Base-by-base conservation (phyloP, 2,888 invertebrate genomes). In the Phania funesta region DNA sequence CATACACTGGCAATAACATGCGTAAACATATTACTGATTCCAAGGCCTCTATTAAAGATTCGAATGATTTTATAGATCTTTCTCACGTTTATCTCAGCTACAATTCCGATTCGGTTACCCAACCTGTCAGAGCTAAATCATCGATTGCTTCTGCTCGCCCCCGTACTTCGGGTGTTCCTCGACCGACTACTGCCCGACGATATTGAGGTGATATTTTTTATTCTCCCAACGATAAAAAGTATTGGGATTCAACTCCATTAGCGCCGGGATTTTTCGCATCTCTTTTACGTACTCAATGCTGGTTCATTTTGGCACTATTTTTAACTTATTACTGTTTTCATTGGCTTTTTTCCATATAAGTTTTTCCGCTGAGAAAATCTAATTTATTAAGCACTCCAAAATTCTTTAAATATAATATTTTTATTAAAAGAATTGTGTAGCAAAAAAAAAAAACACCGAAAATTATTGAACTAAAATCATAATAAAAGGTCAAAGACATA, bases 1-100 rank as follows among this genome's bases (percentile, higher is more conserved):
- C 99, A 0, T 99, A 99, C 91, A 98, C 99, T 7, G 99, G 99
- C 0, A 99, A 99, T 92, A 99, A 99, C 90, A 99, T 99, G 98
- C 93, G 95, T 78, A 96, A 96, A 89, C 93, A 93, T 86, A 91
- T 92, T 46, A 86, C 89, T 20, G 90, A 91, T 41, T 86, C 91
- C 70, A 90, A 90, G 80, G 86, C 88, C 13, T 88, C 87, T 60
- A 86, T 87, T 24, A 91, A 91, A 85, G 91, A 92, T 92, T 91
- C 92, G 67, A 75, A 73, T 41, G 92, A 92, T 11, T 93, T 93
- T 71, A 92, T 94, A 3, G 94, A 95, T 87, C 90, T 95, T 50
- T 94, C 94, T 0, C 93, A 93, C 85, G 93, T 94, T 8, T 95
- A 94, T 91, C 91, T 94, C 38, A 93, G 94, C 29, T 95, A 95